These are phyloP conservation scores for Gambusia affinis DNA, from an alignment of 2,113 vertebrate genomes.

Conservation along the genomic window DNA sequence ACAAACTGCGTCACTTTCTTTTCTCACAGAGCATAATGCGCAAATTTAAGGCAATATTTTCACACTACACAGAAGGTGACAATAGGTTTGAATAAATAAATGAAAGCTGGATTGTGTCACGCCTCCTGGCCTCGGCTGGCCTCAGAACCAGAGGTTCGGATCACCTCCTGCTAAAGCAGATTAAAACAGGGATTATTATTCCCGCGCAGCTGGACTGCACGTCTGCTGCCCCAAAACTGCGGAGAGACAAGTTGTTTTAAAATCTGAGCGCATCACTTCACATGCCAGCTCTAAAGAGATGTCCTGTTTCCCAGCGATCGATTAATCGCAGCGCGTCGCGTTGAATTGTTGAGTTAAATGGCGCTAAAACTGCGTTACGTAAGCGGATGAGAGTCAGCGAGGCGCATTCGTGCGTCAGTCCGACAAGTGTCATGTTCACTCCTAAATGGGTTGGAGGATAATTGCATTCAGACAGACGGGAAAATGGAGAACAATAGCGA, in stretches of 20 bases:
- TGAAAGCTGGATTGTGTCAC: conserved; percentile 10
- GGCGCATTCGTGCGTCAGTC: neutral
- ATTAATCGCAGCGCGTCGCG: neutral
- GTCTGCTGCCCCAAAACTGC: conserved; percentile 23
- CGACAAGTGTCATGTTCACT: neutral
- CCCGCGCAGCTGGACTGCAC: conserved; percentile 67
- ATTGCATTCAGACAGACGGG: neutral
- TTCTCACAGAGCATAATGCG: neutral
- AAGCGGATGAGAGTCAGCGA: neutral
- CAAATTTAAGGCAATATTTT: conserved; percentile 4
- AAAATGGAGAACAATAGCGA: neutral
- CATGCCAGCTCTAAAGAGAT: neutral
- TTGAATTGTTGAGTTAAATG: neutral
- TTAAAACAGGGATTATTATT: conserved; percentile 70
- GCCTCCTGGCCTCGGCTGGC: conserved; percentile 16
- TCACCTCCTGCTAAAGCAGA: conserved; percentile 38
- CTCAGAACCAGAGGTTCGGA: conserved; percentile 11
- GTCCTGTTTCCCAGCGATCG: conserved; percentile 23
- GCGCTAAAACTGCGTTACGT: neutral
- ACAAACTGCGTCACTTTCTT: conserved; percentile 38
- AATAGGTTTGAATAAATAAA: conserved; percentile 26
- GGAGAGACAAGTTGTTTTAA: conserved; percentile 40
- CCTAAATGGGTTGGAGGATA: neutral
- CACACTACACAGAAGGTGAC: neutral
- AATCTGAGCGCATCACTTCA: conserved; percentile 21